Evolutionary conservation across 2,113 vertebrate species (phyloP).

Genomic region (Entelurus aequoreus): DNA sequence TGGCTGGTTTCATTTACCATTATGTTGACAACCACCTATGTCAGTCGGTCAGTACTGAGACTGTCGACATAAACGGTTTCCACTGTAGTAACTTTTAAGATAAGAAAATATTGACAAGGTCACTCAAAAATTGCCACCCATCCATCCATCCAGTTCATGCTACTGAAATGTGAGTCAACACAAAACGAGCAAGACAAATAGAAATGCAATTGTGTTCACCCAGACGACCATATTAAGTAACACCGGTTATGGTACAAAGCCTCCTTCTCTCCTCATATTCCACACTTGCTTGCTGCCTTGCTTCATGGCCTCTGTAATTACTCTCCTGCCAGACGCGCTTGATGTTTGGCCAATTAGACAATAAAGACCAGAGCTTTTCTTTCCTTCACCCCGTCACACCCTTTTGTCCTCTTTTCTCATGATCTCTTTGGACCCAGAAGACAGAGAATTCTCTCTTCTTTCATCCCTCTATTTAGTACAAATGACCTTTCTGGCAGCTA

Average conservation of each 20-base stretch:
- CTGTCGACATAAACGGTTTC: no score
- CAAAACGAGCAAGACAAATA: no score
- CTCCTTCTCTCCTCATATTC: slow-evolving; percentile 4
- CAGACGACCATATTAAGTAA: no score
- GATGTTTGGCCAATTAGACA: slow-evolving; percentile 67
- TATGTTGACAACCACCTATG: no score
- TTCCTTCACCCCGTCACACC: slow-evolving; percentile 40
- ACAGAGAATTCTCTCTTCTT: slow-evolving; percentile 12
- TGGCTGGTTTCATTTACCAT: no score
- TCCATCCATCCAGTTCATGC: no score
- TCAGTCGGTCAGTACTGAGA: no score
- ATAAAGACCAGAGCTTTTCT: slow-evolving; percentile 54
- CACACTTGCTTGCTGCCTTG: slow-evolving; percentile 17
- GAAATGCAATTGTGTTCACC: no score
- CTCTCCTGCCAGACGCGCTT: slow-evolving; percentile 46
- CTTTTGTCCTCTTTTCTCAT: slow-evolving; percentile 27
- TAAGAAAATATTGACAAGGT: no score
- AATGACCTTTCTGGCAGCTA: slow-evolving; percentile 7
- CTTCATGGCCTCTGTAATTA: slow-evolving; percentile 61
- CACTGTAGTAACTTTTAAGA: no score
- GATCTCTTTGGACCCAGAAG: slow-evolving; percentile 19
- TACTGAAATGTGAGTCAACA: no score
- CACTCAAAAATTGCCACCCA: no score
- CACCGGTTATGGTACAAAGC: neutral
- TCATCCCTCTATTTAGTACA: slow-evolving; percentile 1